Evolutionary conservation across 2,113 vertebrate species (phyloP).

Genomic region (Chiloscyllium plagiosum): DNA sequence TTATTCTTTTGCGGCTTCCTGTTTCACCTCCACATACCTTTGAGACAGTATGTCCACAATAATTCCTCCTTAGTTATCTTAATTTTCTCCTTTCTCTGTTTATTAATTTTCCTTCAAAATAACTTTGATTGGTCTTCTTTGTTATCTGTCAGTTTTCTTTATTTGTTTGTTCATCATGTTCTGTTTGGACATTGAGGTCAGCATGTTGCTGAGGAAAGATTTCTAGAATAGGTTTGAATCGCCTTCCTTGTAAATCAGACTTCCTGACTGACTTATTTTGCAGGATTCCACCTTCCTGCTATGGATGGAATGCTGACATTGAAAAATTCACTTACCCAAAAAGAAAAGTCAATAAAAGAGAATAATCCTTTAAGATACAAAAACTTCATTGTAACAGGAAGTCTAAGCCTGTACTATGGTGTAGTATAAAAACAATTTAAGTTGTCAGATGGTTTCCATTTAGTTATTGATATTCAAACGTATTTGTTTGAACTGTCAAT

Average conservation of each 20-base stretch:
- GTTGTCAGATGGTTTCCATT: background rate
- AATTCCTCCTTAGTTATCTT: background rate
- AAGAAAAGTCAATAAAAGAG: background rate
- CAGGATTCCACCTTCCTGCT: background rate
- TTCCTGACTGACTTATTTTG: background rate
- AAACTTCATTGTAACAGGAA: background rate
- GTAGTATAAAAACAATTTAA: background rate
- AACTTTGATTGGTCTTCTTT: background rate
- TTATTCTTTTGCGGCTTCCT: background rate
- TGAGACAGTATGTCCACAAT: background rate
- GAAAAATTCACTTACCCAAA: background rate
- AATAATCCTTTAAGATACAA: constrained; percentile 11
- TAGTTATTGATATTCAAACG: background rate
- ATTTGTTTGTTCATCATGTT: background rate
- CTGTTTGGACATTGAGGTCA: background rate
- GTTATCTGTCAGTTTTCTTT: background rate
- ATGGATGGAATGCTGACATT: background rate
- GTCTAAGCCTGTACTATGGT: background rate
- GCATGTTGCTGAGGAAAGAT: background rate
- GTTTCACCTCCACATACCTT: background rate
- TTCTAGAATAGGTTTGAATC: background rate
- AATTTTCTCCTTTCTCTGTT: background rate
- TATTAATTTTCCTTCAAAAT: background rate
- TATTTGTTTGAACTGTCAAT: background rate
- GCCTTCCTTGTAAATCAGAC: background rate